Percentiles rank a stretch among this genome's conserved stretches.
These are phyloP conservation scores for Puntigrus tetrazona DNA, from an alignment of 2,113 vertebrate species.

Conservation along the genomic window DNA sequence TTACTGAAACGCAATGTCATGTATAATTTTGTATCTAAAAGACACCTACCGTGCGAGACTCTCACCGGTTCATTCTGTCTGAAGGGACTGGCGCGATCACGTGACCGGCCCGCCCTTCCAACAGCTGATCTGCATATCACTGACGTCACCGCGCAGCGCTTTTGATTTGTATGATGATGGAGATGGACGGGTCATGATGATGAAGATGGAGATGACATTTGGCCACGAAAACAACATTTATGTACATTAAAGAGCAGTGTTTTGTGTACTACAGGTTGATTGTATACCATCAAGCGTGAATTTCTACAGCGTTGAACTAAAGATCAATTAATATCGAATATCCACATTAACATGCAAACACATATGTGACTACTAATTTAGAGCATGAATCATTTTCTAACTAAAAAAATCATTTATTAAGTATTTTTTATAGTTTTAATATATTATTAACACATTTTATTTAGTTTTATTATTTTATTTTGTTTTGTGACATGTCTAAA, in stretches of 20 bases:
- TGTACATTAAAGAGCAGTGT: neutral
- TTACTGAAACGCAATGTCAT: neutral
- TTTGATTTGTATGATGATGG: neutral
- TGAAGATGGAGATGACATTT: too few species aligned
- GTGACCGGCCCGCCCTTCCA: conserved; percentile 25
- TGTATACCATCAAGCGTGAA: too few species aligned
- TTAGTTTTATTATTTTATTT: neutral
- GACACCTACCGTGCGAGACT: conserved; percentile 7
- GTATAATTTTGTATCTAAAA: neutral
- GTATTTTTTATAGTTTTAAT: neutral
- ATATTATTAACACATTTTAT: neutral
- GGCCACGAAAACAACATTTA: neutral
- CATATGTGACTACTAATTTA: neutral
- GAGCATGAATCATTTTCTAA: neutral
- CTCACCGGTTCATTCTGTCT: conserved; percentile 38
- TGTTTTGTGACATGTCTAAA: neutral
- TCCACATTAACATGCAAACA: neutral
- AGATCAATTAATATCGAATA: too few species aligned
- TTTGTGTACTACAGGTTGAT: too few species aligned
- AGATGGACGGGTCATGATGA: neutral
- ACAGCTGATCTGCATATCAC: conserved; percentile 15
- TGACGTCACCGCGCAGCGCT: neutral
- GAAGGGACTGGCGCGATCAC: conserved; percentile 3
- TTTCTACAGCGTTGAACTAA: too few species aligned
- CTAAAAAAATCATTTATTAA: neutral